Evolutionary conservation across 2,113 vertebrate genomes (phyloP).

Genomic region (Dolichotis patagonum): DNA sequence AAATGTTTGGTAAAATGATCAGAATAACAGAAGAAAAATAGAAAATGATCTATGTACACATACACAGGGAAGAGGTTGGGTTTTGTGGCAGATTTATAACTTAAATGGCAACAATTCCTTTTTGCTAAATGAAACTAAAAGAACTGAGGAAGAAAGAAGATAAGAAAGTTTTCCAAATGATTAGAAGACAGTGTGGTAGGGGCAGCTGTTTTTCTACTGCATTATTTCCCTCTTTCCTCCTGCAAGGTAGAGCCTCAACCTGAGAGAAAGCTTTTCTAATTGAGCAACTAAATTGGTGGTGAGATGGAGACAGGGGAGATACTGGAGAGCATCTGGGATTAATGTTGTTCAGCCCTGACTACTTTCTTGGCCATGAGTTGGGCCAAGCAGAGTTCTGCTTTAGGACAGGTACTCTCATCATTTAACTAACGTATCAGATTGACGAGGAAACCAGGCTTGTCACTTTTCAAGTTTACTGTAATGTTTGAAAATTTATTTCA

Average conservation of each 20-base stretch:
- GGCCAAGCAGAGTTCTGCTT: background rate
- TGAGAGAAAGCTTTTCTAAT: background rate
- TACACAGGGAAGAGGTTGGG: background rate
- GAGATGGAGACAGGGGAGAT: background rate
- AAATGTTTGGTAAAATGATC: background rate
- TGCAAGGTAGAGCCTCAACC: background rate
- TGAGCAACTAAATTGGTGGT: background rate
- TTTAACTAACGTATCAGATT: background rate
- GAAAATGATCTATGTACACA: background rate
- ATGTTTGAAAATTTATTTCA: background rate
- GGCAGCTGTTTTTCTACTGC: background rate
- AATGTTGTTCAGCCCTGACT: background rate
- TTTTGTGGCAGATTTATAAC: background rate
- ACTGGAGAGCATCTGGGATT: background rate
- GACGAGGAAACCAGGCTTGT: background rate
- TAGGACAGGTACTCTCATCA: background rate
- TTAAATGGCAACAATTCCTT: background rate
- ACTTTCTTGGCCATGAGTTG: background rate
- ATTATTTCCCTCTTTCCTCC: background rate
- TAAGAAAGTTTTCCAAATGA: background rate
- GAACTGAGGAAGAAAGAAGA: background rate
- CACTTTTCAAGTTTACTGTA: background rate
- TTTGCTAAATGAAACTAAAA: background rate
- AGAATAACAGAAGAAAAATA: background rate
- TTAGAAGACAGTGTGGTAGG: background rate